phyloP scores from a whole-genome alignment of 1,140 invertebrate genomes.

The Gonatopus flavifemur region DNA sequence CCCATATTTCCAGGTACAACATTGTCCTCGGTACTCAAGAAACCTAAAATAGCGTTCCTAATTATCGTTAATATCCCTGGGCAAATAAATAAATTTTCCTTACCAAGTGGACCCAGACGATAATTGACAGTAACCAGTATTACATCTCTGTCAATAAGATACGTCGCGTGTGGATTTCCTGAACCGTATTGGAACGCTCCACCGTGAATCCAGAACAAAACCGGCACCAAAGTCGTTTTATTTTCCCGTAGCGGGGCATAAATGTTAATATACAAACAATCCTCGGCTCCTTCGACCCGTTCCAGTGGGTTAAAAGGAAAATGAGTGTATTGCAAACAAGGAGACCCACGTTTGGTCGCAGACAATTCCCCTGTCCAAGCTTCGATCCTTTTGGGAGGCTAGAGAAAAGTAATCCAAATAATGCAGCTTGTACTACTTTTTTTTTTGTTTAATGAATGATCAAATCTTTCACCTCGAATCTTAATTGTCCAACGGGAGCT shows the following conservation, averaged over 20 bases:
- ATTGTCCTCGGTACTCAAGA: constrained; percentile 61
- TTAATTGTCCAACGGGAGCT: too few species aligned
- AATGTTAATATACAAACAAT: constrained; percentile 65
- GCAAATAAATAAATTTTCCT: too few species aligned
- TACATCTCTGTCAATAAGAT: constrained; percentile 64
- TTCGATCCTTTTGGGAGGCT: constrained; percentile 46
- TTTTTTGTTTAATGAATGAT: too few species aligned
- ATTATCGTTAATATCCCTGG: too few species aligned
- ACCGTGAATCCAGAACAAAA: constrained; percentile 51
- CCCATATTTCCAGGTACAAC: constrained; percentile 63
- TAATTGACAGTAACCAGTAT: constrained; percentile 69
- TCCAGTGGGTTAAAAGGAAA: neutral
- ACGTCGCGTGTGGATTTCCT: constrained; percentile 57
- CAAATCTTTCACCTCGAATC: too few species aligned
- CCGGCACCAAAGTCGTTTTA: constrained; percentile 30
- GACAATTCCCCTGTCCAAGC: constrained; percentile 51
- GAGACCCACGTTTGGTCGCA: constrained; percentile 44
- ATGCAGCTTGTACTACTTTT: too few species aligned
- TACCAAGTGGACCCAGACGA: constrained; percentile 63
- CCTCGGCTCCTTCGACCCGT: constrained; percentile 54
- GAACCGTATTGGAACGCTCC: constrained; percentile 53
- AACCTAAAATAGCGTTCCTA: too few species aligned
- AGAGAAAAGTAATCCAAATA: too few species aligned
- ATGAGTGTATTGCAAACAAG: constrained; percentile 49
- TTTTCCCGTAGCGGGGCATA: constrained; percentile 58